Conservation (phyloP, 1,140 invertebrate species). For the Hormaphis cornu region DNA sequence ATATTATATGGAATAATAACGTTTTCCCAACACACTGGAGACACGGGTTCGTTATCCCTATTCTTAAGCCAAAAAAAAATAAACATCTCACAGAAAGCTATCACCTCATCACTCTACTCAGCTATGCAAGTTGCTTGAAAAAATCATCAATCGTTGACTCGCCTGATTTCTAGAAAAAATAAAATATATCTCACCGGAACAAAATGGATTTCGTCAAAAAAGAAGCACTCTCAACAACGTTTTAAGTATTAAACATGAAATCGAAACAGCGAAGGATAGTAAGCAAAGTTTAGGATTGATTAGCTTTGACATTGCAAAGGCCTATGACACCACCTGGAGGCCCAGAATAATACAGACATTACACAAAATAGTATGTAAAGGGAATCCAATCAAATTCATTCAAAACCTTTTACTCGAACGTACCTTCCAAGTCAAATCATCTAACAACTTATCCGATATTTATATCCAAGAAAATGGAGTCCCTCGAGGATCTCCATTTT, state of each 20-base stretch:
- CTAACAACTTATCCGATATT: not conserved
- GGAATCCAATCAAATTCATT: not conserved
- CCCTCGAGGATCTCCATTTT: not conserved
- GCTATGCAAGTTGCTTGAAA: not conserved
- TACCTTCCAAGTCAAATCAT: not conserved
- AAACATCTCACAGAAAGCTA: too few species aligned
- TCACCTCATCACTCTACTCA: not conserved
- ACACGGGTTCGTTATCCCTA: not conserved
- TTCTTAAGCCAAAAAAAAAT: not conserved
- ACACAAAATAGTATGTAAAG: not conserved
- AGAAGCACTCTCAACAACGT: not conserved
- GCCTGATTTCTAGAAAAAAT: not conserved
- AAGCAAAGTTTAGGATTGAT: not conserved
- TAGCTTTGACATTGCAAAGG: not conserved
- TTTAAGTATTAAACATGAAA: not conserved
- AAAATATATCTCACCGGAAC: too few species aligned
- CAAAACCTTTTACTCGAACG: not conserved
- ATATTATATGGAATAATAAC: not conserved
- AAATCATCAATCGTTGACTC: not conserved
- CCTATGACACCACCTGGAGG: not conserved
- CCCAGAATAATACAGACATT: not conserved
- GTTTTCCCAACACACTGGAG: not conserved
- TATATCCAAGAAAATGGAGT: slow-evolving; percentile 16
- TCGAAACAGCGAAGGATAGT: not conserved
- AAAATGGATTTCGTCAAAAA: not conserved